Base-by-base conservation (phyloP, 2,888 invertebrate genomes). In the Cantharis rustica region DNA sequence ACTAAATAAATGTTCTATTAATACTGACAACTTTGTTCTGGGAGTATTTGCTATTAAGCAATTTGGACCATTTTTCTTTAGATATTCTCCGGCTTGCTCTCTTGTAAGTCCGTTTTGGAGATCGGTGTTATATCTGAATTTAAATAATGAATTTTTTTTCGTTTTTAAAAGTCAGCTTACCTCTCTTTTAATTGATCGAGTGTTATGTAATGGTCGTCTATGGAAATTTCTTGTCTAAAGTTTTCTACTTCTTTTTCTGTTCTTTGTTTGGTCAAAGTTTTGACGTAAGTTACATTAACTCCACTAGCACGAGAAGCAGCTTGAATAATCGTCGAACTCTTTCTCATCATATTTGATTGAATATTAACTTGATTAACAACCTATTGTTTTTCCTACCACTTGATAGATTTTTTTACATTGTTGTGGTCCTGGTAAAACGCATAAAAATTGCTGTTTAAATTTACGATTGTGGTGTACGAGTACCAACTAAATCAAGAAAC, bases 1-100 rank as follows among this genome's bases (percentile, higher is more conserved):
- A 31, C 93, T 93, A 86, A 93, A 94, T 62, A 94, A 86, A 83
- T 93, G 92, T 79, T 90, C 90, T 11, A 90, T 88, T 82, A 94
- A 92, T 82, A 93, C 90, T 79, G 91, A 86, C 90, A 91, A 92
- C 83, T 91, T 90, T 70, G 93, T 92, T 47, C 90, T 91, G 10
- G 91, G 90, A 72, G 88, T 87, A 2, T 92, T 90, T 77, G 93
- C 90, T 17, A 90, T 90, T 11, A 94, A 87, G 16, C 89, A 87
- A 84, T 94, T 94, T 0, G 91, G 92, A 0, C 93, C 93, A 81
- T 92, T 88, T 61, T 88, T 86, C 16, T 87, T 88, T 3, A 91
- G 86, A 4, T 91, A 86, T 75, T 91, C 89, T 10, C 86, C 87
- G 0, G 93, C 93, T 73, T 90, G 86, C 17, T 84, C 86, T 10